Evolutionary conservation across 2,888 invertebrate species (phyloP).

Genomic region (Achlya flavicornis): DNA sequence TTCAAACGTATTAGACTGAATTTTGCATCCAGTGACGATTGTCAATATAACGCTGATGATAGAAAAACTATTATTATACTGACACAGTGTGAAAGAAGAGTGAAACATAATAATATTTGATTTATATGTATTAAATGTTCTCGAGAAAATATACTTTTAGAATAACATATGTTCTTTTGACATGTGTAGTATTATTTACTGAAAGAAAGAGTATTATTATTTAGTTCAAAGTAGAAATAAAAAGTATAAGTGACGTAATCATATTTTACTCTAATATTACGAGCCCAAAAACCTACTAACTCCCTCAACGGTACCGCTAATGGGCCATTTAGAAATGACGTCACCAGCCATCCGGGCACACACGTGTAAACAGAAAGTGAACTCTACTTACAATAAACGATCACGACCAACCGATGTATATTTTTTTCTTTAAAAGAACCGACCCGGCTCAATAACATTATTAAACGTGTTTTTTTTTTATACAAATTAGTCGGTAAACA

Average conservation of each 20-base stretch:
- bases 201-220: neutral
- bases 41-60: conserved; percentile 1
- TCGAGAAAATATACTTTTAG: neutral
- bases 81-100: neutral
- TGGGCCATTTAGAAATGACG: neutral
- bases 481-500: too few species aligned
- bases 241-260: too few species aligned
- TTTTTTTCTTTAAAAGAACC: neutral
- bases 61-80: conserved; percentile 1
- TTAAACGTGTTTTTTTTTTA: too few species aligned
- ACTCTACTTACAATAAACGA: neutral
- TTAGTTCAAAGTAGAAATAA: too few species aligned
- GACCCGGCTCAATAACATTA: neutral
- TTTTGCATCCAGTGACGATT: neutral
- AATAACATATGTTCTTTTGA: neutral
- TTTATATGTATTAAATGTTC: neutral
- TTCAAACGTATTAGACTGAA: neutral
- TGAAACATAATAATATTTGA: neutral
- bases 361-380: neutral
- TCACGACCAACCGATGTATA: neutral
- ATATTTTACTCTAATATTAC: too few species aligned
- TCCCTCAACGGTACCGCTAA: neutral
- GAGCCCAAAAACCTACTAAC: neutral
- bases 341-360: neutral
- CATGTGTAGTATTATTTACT: neutral